phyloP scores from a whole-genome alignment of 1,140 invertebrate genomes.

The Cotesia glomerata region DNA sequence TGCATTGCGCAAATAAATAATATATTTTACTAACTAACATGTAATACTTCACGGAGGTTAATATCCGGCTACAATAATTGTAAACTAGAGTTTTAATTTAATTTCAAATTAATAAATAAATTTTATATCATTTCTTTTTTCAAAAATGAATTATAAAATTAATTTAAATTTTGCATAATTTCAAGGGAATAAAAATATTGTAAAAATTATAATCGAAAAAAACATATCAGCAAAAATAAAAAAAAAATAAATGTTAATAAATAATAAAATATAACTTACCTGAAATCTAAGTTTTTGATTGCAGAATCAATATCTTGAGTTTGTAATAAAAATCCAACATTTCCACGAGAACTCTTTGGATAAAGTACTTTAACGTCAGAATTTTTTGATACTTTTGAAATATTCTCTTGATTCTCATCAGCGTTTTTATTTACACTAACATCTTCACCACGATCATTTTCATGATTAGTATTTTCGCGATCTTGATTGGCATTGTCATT shows the following conservation, averaged over 20 bases:
- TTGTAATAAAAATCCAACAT: slow-evolving; percentile 44
- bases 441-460: background rate
- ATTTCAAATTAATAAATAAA: no score
- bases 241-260: no score
- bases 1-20: no score
- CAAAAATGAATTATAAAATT: no score
- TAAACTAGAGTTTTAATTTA: no score
- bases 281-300: slow-evolving; percentile 51
- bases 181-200: background rate
- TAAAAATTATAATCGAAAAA: background rate
- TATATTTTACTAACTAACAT: no score
- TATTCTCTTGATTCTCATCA: background rate
- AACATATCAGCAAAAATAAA: background rate
- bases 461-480: background rate
- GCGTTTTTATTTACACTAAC: background rate
- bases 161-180: background rate
- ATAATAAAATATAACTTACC: slow-evolving; percentile 40
- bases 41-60: no score
- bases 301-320: slow-evolving; percentile 51
- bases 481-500: background rate
- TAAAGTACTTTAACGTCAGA: background rate
- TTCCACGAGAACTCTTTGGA: slow-evolving; percentile 32
- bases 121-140: background rate
- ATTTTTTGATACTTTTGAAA: slow-evolving; percentile 15
- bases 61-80: no score